Conservation (phyloP, 2,888 invertebrate genomes). For the Drosophila kokeensis region DNA sequence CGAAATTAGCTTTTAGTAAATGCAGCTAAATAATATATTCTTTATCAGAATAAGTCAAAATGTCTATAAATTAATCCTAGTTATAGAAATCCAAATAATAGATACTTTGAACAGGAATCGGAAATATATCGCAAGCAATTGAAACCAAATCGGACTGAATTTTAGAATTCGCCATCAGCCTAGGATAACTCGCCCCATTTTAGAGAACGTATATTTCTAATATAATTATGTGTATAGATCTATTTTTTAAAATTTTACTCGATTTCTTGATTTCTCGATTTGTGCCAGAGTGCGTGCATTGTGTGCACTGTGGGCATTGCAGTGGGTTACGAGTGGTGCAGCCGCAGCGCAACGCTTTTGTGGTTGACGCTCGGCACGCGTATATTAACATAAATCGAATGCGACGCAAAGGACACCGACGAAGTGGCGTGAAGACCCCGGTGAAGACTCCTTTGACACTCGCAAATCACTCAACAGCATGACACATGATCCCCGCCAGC, state of each 20-base stretch:
- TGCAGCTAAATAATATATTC: background rate
- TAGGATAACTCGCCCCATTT: background rate
- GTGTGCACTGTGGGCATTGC: conserved; percentile 22
- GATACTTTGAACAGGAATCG: background rate
- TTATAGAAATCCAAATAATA: background rate
- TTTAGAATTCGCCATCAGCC: too few species aligned
- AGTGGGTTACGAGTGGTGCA: conserved; percentile 37
- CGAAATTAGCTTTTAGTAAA: background rate
- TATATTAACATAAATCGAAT: conserved; percentile 78
- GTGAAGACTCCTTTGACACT: conserved; percentile 71
- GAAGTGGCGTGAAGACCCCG: conserved; percentile 25
- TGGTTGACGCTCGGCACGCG: conserved; percentile 44
- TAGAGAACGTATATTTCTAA: background rate
- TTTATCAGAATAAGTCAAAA: background rate
- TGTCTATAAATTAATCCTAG: background rate
- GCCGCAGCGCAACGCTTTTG: conserved; percentile 61
- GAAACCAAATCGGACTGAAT: background rate
- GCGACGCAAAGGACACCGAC: conserved; percentile 44
- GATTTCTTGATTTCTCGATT: background rate
- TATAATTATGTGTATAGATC: background rate
- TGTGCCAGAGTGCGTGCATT: conserved; percentile 14
- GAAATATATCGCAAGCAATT: background rate
- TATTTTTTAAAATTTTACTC: background rate
- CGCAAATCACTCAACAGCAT: conserved; percentile 77
- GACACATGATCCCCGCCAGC: conserved; percentile 60